Percentiles rank a stretch among this genome's conserved stretches.
Evolutionary conservation across 2,888 invertebrate species (phyloP).

Genomic region (Xiphydria camelus): DNA sequence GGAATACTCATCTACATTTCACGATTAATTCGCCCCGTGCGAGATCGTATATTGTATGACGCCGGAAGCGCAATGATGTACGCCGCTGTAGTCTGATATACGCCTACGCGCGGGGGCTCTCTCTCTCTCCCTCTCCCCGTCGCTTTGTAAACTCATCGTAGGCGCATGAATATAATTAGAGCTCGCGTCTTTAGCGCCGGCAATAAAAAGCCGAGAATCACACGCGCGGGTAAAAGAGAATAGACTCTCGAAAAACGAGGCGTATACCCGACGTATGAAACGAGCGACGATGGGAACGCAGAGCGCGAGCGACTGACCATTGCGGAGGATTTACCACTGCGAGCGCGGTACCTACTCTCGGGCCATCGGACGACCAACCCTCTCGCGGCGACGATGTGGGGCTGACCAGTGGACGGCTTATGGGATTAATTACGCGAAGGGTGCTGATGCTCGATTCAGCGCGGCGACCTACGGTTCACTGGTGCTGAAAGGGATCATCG

Average conservation of each 20-base stretch:
- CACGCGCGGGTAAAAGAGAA: conserved; percentile 21
- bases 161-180: conserved; percentile 42
- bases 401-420: conserved; percentile 48
- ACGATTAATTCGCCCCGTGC: no score
- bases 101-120: no score
- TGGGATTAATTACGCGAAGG: conserved; percentile 55
- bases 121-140: no score
- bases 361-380: conserved; percentile 21
- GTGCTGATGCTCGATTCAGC: conserved; percentile 51
- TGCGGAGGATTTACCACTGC: no score
- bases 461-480: conserved; percentile 6
- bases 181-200: conserved; percentile 28
- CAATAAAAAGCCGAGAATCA: conserved; percentile 26
- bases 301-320: no score
- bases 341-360: conserved; percentile 25
- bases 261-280: no score
- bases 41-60: no score
- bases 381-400: conserved; percentile 32
- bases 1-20: no score
- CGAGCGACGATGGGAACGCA: no score
- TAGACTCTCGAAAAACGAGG: conserved; percentile 27
- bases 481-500: conserved; percentile 39
- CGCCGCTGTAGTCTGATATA: no score
- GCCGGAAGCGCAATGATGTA: no score
- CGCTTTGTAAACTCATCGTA: conserved; percentile 10